Evolutionary conservation across 2,888 invertebrate species (phyloP), one percentile per base, ranked within the genome.

Genomic region (Drosophila koepferae): DNA sequence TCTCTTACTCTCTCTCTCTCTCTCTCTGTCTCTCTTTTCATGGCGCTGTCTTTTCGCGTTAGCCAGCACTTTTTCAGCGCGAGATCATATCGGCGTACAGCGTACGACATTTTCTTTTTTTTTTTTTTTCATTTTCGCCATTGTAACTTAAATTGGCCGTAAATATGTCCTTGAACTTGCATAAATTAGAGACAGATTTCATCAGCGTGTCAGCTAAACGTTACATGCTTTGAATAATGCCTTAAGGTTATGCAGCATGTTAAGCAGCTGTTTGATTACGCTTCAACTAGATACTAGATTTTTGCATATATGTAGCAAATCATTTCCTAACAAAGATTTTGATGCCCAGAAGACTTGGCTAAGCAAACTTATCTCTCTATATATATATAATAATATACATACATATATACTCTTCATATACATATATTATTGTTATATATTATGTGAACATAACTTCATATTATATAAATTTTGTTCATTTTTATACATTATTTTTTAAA

Each of bases 51-150:
- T 48, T 40, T 67, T 23, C 4, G 23, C 54, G 34, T 34, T 40
- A 23, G n/a, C 6, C 48, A 41, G 23, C 48, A 31, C 34, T 34
- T 48, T 23, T 59, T 14, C 63, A n/a, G 46, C 31, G 60, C 36
- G 34, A 67, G 68, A 66, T 54, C 44, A 10, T 55, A 46, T 66
- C 46, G 28, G 14, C 18, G 18, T 1, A 54, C 54, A 40, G 48
- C 16, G 31, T 31, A 49, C 49, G 49, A 49, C 23, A 23, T 55
- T 28, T 40, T n/a, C 6, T 38, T 28, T 28, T 20, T 40, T n/a
- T 10, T 38, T 28, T 28, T 20, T 20, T 28, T 28, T 28, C 3
- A 4, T 28, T 4, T 28, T 28, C 28, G 36, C 14, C 9, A 58
- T 58, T 43, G 43, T 31, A 44, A 58, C 28, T 40, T 34, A 58